Evolutionary conservation across 2,888 invertebrate genomes (phyloP).

Genomic region (Nemapogon koenigi): DNA sequence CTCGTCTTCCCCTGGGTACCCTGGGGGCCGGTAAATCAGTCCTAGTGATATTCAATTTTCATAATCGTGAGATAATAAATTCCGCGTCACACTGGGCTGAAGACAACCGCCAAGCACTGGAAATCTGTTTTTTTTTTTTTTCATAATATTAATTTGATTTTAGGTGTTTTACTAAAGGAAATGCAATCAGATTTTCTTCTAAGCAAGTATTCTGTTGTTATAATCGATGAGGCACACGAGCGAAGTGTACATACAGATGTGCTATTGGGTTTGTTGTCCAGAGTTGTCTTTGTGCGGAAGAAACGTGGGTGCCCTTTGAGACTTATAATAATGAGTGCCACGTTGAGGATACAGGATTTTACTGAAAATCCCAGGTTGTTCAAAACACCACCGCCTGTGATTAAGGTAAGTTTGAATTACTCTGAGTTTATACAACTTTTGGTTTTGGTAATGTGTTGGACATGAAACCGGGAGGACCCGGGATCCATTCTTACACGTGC

Average conservation of each 20-base stretch:
- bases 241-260: conserved; percentile 96
- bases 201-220: conserved; percentile 89
- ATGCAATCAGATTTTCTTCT: conserved; percentile 81
- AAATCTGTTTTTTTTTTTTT: too few species aligned
- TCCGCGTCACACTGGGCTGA: too few species aligned
- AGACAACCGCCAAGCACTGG: too few species aligned
- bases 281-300: conserved; percentile 82
- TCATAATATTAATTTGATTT: too few species aligned
- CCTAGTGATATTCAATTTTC: too few species aligned
- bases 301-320: conserved; percentile 84
- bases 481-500: too few species aligned
- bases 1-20: too few species aligned
- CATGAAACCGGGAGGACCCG: too few species aligned
- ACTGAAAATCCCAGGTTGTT: conserved; percentile 84
- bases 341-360: conserved; percentile 91
- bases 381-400: conserved; percentile 83
- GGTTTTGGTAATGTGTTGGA: too few species aligned
- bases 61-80: too few species aligned
- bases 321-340: conserved; percentile 98
- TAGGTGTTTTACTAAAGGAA: conserved; percentile 90
- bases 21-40: too few species aligned
- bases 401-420: conserved; percentile 74
- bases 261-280: conserved; percentile 87
- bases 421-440: too few species aligned
- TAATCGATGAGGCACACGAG: conserved; percentile 98